Base-by-base conservation (phyloP, 2,888 invertebrate species). In the Slavum lentiscoides region DNA sequence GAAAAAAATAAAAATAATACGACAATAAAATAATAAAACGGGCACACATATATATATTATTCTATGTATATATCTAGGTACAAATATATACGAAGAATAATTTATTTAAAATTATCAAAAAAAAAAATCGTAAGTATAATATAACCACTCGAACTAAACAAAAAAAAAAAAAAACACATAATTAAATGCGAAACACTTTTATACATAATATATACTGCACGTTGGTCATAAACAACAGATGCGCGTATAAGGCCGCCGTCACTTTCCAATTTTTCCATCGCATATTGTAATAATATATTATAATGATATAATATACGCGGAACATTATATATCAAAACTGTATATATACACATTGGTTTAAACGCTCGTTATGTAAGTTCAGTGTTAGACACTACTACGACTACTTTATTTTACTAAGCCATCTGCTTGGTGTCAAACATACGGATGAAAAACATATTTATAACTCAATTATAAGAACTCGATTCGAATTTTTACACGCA, bases 171-270 rank as follows among this genome's bases (percentile, higher is more conserved):
- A 75, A 67, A 75, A 21, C 66, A 17, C 66, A 58, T 74, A 58
- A 58, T 75, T 66, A 67, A 75, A 39, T 19, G 23, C 74, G 19
- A 75, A 75, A 66, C 66, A 43, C 66, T 39, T 75, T 75, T 67
- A 13, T 49, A 23, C 55, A 30, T 2, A 30, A 2, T 30, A 30
- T 30, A 30, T 30, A 30, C 30, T 30, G 30, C 30, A 30, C 30
- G 30, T 30, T 55, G 21, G 66, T 74, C 55, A 11, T 74, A 74
- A 74, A 74, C 55, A 66, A 74, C 74, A 17, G 30, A 30, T n/a
- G n/a, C n/a, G n/a, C 4, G 21, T 21, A 7, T 66, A 39, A 66
- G 55, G 23, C 66, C 55, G 30, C 30, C 30, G 30, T 30, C 30
- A 43, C 74, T 75, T 75, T 75, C 74, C 39, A 75, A 66, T 67